Evolutionary conservation across 2,797 vertebrate genomes (phyloP).

Genomic region (Lutjanus campechanus): DNA sequence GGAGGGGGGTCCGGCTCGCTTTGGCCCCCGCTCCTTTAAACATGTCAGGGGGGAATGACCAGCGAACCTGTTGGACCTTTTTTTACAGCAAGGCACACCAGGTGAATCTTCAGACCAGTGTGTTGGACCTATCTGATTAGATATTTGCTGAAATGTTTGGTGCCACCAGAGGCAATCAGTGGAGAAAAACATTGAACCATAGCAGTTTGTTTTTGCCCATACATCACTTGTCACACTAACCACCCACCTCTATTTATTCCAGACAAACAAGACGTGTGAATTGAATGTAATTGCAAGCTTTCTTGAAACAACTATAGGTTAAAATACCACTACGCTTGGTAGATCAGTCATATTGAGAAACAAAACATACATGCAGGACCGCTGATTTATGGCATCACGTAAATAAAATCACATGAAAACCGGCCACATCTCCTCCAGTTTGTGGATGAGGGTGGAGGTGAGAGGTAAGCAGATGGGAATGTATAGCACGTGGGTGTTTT

Average conservation of each 20-base stretch:
- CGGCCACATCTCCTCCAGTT: constrained; percentile 23
- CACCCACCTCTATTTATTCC: background rate
- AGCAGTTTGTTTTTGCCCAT: background rate
- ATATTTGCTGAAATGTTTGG: background rate
- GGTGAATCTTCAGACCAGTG: no score
- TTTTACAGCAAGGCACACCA: no score
- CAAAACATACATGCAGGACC: background rate
- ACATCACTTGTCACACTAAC: background rate
- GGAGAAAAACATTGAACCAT: background rate
- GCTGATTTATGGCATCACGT: background rate
- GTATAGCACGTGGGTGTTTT: constrained; percentile 59
- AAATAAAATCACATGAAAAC: constrained; percentile 30
- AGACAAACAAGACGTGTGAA: constrained; percentile 5
- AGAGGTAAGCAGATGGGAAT: constrained; percentile 40
- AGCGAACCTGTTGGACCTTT: no score
- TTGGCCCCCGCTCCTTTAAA: no score
- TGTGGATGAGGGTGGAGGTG: constrained; percentile 11
- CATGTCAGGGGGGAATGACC: no score
- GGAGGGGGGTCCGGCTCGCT: no score
- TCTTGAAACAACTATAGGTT: background rate
- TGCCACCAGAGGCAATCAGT: background rate
- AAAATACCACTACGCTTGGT: background rate
- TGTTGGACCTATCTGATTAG: background rate
- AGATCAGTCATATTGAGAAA: background rate
- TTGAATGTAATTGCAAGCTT: background rate